Evolutionary conservation across 2,888 invertebrate species (phyloP).

Genomic region (Campopleginae sp.): DNA sequence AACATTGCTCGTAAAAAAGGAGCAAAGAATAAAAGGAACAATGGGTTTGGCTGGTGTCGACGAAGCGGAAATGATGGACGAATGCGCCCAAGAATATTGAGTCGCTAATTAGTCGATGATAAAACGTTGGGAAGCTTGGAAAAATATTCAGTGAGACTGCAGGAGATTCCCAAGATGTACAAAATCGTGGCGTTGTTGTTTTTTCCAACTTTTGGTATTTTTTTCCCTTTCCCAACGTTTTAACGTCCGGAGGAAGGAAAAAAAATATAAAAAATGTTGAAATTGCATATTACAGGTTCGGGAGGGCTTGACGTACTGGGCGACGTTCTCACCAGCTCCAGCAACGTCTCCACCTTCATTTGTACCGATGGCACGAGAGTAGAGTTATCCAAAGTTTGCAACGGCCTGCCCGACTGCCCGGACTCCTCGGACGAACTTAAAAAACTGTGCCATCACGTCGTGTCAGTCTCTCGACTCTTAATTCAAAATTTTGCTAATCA

Average conservation of each 20-base stretch:
- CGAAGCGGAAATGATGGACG: slow-evolving; percentile 38
- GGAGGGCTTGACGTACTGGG: slow-evolving; percentile 4
- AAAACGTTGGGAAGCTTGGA: neutral
- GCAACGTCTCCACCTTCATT: slow-evolving; percentile 66
- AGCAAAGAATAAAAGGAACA: neutral
- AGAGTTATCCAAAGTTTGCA: slow-evolving; percentile 85
- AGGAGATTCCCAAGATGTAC: slow-evolving; percentile 38
- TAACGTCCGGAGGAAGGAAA: neutral
- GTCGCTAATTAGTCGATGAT: slow-evolving; percentile 31
- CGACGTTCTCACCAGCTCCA: neutral
- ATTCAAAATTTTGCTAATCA: neutral
- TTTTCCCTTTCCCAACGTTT: neutral
- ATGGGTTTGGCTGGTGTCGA: slow-evolving; percentile 7
- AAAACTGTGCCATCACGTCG: slow-evolving; percentile 74
- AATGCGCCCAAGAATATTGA: slow-evolving; percentile 41
- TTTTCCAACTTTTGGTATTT: slow-evolving; percentile 31
- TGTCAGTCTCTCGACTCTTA: too few species aligned
- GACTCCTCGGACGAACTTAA: slow-evolving; percentile 88
- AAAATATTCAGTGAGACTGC: neutral
- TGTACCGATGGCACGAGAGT: slow-evolving; percentile 80
- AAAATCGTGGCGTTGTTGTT: slow-evolving; percentile 31
- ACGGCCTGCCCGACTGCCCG: slow-evolving; percentile 86
- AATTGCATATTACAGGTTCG: slow-evolving; percentile 20
- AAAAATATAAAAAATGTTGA: neutral
- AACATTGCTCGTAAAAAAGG: slow-evolving; percentile 1